Evolutionary conservation across 37 sponge, comb jelly and placozoan species (phyloP), one percentile per base, ranked within the genome.

Genomic region (Mnemiopsis leidyi): DNA sequence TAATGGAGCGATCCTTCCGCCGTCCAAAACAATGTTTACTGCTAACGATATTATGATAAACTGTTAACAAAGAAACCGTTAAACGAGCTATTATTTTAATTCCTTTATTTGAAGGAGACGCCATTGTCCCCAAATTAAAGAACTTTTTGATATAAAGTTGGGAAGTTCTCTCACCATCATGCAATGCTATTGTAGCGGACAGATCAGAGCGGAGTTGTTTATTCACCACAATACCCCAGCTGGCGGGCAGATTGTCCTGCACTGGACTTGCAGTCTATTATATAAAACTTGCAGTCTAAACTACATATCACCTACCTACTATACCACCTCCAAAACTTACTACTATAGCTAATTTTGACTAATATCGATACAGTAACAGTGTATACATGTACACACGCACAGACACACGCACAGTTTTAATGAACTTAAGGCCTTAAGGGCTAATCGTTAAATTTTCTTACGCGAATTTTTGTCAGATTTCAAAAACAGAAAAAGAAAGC

Each of bases 381-480:
- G n/a, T n/a, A n/a, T n/a, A n/a, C n/a, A n/a, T n/a, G n/a, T n/a
- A n/a, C n/a, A n/a, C n/a, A n/a, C n/a, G n/a, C n/a, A n/a, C n/a
- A n/a, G n/a, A n/a, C n/a, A n/a, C n/a, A n/a, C n/a, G n/a, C n/a
- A n/a, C n/a, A n/a, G n/a, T n/a, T n/a, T n/a, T n/a, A n/a, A n/a
- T n/a, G n/a, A n/a, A n/a, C n/a, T n/a, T n/a, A n/a, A n/a, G n/a
- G n/a, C n/a, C n/a, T n/a, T n/a, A n/a, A n/a, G n/a, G n/a, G n/a
- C n/a, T n/a, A n/a, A n/a, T n/a, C n/a, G n/a, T n/a, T n/a, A n/a
- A n/a, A n/a, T n/a, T n/a, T n/a, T n/a, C n/a, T n/a, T n/a, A n/a
- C n/a, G n/a, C n/a, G n/a, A n/a, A n/a, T 71, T 30, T 77, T 16
- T 77, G 30, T 77, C 79, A 77, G 79, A 77, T 77, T 77, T 77